Evolutionary conservation across 2,113 vertebrate genomes (phyloP).

Genomic region (Mobula birostris): DNA sequence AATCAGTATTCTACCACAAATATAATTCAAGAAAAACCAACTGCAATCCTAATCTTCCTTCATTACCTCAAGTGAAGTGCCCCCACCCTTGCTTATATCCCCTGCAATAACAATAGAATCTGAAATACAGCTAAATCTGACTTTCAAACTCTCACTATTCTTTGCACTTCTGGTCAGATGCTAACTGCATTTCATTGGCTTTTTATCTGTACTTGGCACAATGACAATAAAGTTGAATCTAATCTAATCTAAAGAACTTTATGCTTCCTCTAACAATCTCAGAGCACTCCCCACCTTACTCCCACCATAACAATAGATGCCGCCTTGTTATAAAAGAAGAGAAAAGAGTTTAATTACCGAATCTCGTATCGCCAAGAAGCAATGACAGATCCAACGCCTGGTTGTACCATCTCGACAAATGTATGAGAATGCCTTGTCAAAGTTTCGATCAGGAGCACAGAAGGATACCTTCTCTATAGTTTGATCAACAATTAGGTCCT

Average conservation of each 20-base stretch:
- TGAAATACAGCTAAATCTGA: not conserved
- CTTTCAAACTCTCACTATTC: not conserved
- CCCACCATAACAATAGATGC: not conserved
- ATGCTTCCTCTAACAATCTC: not conserved
- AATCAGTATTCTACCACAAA: not conserved
- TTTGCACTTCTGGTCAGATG: too few relatives aligned
- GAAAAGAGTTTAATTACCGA: slow-evolving; percentile 64
- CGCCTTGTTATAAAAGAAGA: not conserved
- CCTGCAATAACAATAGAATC: too few relatives aligned
- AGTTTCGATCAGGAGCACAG: slow-evolving; percentile 96
- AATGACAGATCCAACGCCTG: slow-evolving; percentile 96
- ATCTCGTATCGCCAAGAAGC: slow-evolving; percentile 97
- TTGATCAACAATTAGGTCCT: slow-evolving; percentile 98
- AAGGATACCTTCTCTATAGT: slow-evolving; percentile 99
- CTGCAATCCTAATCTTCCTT: not conserved
- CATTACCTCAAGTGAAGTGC: not conserved
- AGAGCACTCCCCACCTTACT: not conserved
- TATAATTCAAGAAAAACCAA: not conserved
- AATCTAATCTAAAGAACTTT: not conserved
- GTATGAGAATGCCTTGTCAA: slow-evolving; percentile 94
- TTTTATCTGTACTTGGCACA: too few relatives aligned
- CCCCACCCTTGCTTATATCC: not conserved
- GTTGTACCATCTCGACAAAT: slow-evolving; percentile 98
- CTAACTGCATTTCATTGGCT: too few relatives aligned
- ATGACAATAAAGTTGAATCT: too few relatives aligned